phyloP scores from a whole-genome alignment of 2,888 invertebrate genomes.

The Lasioglossum oenotherae region DNA sequence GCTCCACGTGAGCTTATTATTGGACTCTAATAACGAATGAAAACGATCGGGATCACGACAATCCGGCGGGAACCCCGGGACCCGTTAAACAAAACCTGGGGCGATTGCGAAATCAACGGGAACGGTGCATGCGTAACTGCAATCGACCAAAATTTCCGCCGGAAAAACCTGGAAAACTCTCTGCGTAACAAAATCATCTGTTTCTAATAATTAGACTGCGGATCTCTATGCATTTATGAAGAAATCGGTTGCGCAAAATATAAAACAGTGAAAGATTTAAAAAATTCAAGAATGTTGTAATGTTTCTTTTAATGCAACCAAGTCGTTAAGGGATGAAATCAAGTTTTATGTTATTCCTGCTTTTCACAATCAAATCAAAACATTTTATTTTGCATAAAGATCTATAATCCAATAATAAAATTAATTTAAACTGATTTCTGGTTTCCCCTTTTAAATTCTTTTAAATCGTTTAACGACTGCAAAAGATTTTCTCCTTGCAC shows the following conservation, averaged over 20 bases:
- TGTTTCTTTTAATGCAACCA: too few species aligned
- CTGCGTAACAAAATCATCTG: neutral
- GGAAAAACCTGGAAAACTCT: neutral
- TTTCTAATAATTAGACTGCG: too few species aligned
- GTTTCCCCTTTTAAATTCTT: neutral
- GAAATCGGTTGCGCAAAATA: too few species aligned
- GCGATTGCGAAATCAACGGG: neutral
- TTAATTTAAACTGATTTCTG: neutral
- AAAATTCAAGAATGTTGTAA: too few species aligned
- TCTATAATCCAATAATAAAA: neutral
- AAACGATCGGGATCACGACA: constrained; percentile 39
- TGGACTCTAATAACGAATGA: constrained; percentile 47
- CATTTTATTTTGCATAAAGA: too few species aligned
- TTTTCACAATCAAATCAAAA: too few species aligned
- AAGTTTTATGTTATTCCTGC: too few species aligned
- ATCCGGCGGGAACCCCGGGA: neutral
- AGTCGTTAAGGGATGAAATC: too few species aligned
- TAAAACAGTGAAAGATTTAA: too few species aligned
- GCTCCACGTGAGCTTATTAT: constrained; percentile 56
- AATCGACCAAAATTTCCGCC: neutral
- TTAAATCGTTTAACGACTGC: neutral
- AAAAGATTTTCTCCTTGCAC: neutral
- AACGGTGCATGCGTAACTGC: neutral
- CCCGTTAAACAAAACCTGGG: neutral
- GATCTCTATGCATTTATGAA: too few species aligned